A percentile compares a stretch with the other conserved stretches of the same genome.
Conservation (phyloP, 92 coral and sea anemone genomes). For the Epizoanthus ramosus region DNA sequence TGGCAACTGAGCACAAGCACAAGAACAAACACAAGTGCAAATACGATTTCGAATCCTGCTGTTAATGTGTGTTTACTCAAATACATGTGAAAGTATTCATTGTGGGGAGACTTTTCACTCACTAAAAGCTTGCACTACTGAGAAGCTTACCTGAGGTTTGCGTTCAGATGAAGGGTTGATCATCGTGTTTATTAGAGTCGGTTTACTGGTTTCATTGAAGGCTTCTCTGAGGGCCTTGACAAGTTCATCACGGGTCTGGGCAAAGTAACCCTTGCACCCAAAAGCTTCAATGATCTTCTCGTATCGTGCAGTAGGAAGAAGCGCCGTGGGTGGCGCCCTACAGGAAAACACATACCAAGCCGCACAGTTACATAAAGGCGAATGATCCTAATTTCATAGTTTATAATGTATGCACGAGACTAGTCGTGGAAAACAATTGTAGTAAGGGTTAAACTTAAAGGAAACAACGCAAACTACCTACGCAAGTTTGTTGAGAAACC, state of each 20-base stretch:
- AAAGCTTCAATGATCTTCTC: conserved; percentile 95
- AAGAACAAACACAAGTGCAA: neutral
- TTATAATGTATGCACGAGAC: neutral
- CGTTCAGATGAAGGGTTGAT: conserved; percentile 87
- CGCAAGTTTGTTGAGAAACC: neutral
- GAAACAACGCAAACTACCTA: neutral
- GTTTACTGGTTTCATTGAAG: conserved; percentile 73
- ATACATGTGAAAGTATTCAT: neutral
- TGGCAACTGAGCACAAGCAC: neutral
- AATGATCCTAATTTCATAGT: too few relatives aligned
- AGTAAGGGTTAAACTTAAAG: neutral
- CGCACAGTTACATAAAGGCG: neutral
- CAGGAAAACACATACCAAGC: neutral
- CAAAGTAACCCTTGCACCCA: conserved; percentile 91
- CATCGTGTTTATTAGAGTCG: conserved; percentile 81
- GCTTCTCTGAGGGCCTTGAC: conserved; percentile 67
- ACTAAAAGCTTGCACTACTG: neutral
- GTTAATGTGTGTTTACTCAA: neutral
- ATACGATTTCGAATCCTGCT: too few relatives aligned
- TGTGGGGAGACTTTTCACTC: neutral
- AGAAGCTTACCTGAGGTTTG: conserved; percentile 80
- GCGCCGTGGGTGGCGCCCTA: conserved; percentile 93
- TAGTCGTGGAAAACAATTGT: neutral
- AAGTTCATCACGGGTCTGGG: conserved; percentile 74
- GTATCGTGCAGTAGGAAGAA: conserved; percentile 78